These are phyloP conservation scores for Rallus limicola DNA, from an alignment of 2,113 vertebrate genomes.

Conservation along the genomic window DNA sequence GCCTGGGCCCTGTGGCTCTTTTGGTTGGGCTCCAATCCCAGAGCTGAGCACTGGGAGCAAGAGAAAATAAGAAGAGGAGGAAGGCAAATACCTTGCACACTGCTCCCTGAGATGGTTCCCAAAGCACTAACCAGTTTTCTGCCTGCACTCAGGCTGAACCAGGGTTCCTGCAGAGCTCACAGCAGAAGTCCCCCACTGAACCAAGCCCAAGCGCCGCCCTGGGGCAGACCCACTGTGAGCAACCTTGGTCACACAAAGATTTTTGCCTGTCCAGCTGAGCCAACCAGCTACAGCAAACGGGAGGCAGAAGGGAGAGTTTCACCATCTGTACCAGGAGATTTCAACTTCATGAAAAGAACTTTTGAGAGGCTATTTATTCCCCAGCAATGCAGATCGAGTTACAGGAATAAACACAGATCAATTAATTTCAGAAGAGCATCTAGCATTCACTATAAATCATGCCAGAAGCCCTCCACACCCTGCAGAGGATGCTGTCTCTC, in stretches of 20 bases:
- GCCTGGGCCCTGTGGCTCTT: background rate
- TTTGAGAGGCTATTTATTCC: slow-evolving; percentile 31
- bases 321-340: background rate
- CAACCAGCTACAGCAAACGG: fast-evolving
- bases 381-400: background rate
- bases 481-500: background rate
- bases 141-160: fast-evolving
- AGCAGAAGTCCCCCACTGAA: background rate
- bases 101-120: background rate
- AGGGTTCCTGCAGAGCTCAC: background rate
- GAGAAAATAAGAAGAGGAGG: fast-evolving
- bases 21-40: fast-evolving
- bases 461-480: background rate
- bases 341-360: background rate
- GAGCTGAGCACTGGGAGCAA: background rate
- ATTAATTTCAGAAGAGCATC: slow-evolving; percentile 32
- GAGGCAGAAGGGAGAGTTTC: background rate
- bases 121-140: background rate
- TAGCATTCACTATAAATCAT: background rate
- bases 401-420: slow-evolving; percentile 44
- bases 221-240: fast-evolving
- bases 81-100: fast-evolving
- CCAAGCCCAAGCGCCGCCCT: background rate
- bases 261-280: fast-evolving
- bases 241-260: background rate